Evolutionary conservation across 53 echinoderm and acorn worm genomes (phyloP), one percentile per base, ranked within the genome.

Genomic region (Arbacia lixula): DNA sequence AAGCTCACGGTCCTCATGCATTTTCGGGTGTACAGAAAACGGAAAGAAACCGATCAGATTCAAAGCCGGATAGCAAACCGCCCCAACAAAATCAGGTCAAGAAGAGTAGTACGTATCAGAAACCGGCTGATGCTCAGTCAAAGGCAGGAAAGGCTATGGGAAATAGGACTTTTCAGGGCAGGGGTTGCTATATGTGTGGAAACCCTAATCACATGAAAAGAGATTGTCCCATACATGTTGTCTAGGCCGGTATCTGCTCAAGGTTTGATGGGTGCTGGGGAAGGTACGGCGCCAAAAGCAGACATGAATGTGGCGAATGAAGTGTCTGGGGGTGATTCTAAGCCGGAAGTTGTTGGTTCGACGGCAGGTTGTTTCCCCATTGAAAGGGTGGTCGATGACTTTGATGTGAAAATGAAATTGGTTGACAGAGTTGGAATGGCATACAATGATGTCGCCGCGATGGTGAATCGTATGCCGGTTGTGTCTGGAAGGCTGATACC

Each of bases 141-240:
- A 68, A n/a, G 20, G 4, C 2, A 20, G 36, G 51, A 46, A 50
- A 72, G 12, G 29, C 11, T 28, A 27, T 4, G 20, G 69, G 69
- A 22, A 41, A 22, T 24, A n/a, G 26, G 22, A 9, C n/a, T n/a
- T n/a, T n/a, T n/a, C n/a, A n/a, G n/a, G n/a, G n/a, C n/a, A 72
- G 22, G 25, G 76, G 76, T 22, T 76, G 76, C 20, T 76, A 76
- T 55, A 54, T 53, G 76, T 76, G 76, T 76, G 76, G 76, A 22
- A 76, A 38, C 35, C 76, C 76, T 14, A 49, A 49, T 43, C 72
- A 76, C 56, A 54, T 76, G 22, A 76, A 76, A 54, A 31, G 76
- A 24, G 52, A 72, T 42, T 72, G 74, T 29, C n/a, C n/a, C n/a
- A n/a, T n/a, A 28, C 64, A 64, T 64, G 64, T 6, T 64, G 29